Evolutionary conservation across 2,113 vertebrate genomes (phyloP).

Genomic region (Pteropus alecto): DNA sequence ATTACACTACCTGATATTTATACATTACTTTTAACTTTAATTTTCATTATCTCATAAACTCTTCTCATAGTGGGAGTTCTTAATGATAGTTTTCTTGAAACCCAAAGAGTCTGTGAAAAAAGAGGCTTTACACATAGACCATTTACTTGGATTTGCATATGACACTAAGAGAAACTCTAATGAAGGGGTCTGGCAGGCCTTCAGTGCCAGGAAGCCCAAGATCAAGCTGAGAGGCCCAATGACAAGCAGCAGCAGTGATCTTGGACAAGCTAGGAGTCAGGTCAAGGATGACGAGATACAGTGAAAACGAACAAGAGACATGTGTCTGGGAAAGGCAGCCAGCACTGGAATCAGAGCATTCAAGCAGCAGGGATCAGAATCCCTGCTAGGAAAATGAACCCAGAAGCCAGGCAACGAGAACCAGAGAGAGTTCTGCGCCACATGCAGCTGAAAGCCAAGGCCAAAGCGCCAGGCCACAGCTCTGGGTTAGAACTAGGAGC

Average conservation of each 20-base stretch:
- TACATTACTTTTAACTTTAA: background rate
- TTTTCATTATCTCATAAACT: conserved; percentile 3
- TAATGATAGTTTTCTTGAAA: background rate
- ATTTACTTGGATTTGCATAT: background rate
- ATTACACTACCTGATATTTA: background rate
- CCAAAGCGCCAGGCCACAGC: background rate
- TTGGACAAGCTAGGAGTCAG: background rate
- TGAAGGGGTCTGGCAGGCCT: background rate
- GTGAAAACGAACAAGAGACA: background rate
- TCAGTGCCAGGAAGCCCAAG: background rate
- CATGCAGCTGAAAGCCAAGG: background rate
- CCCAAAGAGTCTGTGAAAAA: background rate
- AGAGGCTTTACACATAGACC: background rate
- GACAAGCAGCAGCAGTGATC: background rate
- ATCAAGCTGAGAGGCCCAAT: background rate
- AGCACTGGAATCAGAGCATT: background rate
- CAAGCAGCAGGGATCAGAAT: background rate
- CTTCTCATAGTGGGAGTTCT: background rate
- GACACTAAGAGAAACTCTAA: background rate
- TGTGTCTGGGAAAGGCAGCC: background rate
- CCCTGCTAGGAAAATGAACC: background rate
- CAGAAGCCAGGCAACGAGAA: background rate
- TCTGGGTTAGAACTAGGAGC: background rate
- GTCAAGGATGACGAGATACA: background rate
- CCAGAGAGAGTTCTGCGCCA: background rate